phyloP scores from a whole-genome alignment of 1,140 invertebrate species.

The Macrobrachium nipponense region DNA sequence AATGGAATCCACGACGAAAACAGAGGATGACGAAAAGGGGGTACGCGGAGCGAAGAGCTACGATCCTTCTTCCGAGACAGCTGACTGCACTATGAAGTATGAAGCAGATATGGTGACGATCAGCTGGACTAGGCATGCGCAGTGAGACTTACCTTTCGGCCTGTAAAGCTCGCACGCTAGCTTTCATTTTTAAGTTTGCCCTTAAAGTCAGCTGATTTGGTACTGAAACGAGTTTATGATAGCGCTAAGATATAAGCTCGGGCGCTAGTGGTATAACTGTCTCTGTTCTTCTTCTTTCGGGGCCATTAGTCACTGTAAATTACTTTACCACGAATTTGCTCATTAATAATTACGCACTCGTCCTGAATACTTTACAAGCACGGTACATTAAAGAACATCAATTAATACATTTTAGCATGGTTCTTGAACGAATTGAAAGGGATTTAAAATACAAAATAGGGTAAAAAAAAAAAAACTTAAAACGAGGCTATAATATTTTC shows the following conservation, averaged over 20 bases:
- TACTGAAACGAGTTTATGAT: background rate
- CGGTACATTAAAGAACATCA: no score
- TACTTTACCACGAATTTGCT: background rate
- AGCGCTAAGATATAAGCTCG: background rate
- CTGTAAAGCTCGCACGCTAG: background rate
- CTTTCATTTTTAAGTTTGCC: background rate
- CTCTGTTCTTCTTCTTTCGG: background rate
- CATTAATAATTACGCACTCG: no score
- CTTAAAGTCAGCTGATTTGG: background rate
- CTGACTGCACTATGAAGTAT: conserved; percentile 31
- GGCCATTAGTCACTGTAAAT: background rate
- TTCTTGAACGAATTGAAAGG: no score
- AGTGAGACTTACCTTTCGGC: conserved; percentile 10
- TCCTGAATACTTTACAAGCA: no score
- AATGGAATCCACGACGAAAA: conserved; percentile 25
- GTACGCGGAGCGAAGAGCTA: background rate
- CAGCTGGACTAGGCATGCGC: conserved; percentile 34
- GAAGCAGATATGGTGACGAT: background rate
- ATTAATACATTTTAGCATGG: no score
- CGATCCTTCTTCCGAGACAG: background rate
- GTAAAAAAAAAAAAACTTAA: no score
- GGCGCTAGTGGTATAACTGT: background rate
- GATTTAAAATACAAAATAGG: no score
- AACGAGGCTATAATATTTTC: no score
- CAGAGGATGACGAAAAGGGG: no score